Conservation (phyloP, 2,113 vertebrate species). For the Sterna hirundo region DNA sequence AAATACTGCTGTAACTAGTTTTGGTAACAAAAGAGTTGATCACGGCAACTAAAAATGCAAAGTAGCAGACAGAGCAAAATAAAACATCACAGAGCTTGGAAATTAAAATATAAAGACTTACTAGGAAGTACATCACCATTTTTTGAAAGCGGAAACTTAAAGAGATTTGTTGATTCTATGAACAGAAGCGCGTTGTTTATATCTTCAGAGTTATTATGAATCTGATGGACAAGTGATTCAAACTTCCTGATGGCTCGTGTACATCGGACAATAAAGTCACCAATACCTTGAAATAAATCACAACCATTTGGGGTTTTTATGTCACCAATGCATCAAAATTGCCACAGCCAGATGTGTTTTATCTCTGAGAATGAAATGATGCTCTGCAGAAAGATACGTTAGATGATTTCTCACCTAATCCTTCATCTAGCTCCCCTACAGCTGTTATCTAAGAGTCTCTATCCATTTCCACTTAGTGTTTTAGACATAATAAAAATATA, state of each 20-base stretch:
- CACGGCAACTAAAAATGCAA: not conserved
- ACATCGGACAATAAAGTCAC: constrained; percentile 80
- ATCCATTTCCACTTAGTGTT: not conserved
- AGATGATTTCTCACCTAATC: not conserved
- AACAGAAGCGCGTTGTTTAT: constrained; percentile 78
- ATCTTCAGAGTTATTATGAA: constrained; percentile 83
- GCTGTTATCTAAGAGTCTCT: not conserved
- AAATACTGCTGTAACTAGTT: not conserved
- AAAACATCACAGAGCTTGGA: not conserved
- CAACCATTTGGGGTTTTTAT: not conserved
- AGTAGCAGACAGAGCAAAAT: not conserved
- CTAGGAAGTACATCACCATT: constrained; percentile 76
- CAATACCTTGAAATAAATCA: constrained; percentile 76
- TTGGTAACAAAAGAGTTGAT: not conserved
- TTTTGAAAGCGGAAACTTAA: constrained; percentile 78
- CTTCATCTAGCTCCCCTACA: not conserved
- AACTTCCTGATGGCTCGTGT: constrained; percentile 81
- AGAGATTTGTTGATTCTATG: constrained; percentile 83
- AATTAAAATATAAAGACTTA: constrained; percentile 47
- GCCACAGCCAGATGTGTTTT: not conserved
- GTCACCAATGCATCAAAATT: not conserved
- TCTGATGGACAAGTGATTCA: constrained; percentile 83
- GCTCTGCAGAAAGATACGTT: not conserved
- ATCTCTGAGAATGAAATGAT: not conserved
- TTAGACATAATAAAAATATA: not conserved